Conservation (phyloP, 2,113 vertebrate genomes). For the Labeo catla region DNA sequence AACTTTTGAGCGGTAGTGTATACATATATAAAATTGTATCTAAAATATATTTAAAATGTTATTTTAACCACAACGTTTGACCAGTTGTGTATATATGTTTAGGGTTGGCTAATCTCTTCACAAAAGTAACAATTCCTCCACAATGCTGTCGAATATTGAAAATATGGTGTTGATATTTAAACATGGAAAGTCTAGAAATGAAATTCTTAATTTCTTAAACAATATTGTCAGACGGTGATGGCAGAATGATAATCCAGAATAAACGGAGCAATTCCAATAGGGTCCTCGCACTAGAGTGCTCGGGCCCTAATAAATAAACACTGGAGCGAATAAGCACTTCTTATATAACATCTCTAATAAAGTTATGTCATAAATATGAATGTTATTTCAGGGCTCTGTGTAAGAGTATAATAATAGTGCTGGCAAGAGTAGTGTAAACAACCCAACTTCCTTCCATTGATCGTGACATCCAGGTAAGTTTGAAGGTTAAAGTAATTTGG, state of each 20-base stretch:
- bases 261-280: too few relatives aligned
- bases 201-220: neutral
- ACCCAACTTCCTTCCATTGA: neutral
- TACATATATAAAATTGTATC: too few relatives aligned
- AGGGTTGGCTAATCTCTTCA: too few relatives aligned
- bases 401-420: neutral
- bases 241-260: neutral
- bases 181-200: neutral
- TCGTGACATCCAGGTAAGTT: neutral
- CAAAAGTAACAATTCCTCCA: neutral
- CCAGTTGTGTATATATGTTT: too few relatives aligned
- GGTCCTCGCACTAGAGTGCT: too few relatives aligned
- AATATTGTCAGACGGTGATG: neutral
- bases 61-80: too few relatives aligned
- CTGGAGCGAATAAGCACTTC: neutral
- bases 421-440: neutral
- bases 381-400: conserved; percentile 1
- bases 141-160: neutral
- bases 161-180: neutral
- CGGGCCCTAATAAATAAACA: neutral
- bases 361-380: neutral
- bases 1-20: too few relatives aligned
- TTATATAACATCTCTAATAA: neutral
- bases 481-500: conserved; percentile 14
- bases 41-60: too few relatives aligned